These are phyloP conservation scores for Phasianus colchicus DNA, from an alignment of 2,113 vertebrate species.

Conservation along the genomic window DNA sequence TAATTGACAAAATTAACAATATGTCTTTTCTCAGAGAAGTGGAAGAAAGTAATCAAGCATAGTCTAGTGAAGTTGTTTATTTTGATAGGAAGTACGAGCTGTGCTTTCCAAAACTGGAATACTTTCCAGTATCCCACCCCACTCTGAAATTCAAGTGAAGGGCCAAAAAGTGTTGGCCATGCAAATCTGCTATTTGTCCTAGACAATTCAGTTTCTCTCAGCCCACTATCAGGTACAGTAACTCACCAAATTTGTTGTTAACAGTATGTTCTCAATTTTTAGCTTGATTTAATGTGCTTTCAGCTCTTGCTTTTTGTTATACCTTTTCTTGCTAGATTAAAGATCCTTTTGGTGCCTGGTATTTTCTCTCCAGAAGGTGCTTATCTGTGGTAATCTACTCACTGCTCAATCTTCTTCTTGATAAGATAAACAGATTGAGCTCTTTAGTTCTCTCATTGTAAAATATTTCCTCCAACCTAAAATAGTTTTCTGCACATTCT, in stretches of 20 bases:
- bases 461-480: conserved; percentile 43
- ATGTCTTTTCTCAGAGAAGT: not conserved
- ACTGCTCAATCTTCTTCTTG: conserved; percentile 39
- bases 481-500: conserved; percentile 7
- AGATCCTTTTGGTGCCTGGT: not conserved
- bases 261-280: conserved; percentile 12
- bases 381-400: conserved; percentile 60
- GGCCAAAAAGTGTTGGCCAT: not conserved
- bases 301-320: not conserved
- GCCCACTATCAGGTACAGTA: not conserved
- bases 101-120: not conserved
- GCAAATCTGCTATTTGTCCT: not conserved
- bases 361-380: not conserved
- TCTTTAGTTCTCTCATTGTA: conserved; percentile 15
- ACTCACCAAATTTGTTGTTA: not conserved
- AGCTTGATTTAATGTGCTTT: conserved; percentile 7
- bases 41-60: not conserved
- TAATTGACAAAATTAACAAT: not conserved
- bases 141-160: not conserved
- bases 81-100: not conserved
- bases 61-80: not conserved
- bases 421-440: conserved; percentile 61
- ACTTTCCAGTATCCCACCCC: not conserved
- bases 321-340: not conserved
- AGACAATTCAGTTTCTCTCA: not conserved